These are phyloP conservation scores for Psilopsiagon aymara DNA, from an alignment of 2,113 vertebrate species.

Conservation along the genomic window DNA sequence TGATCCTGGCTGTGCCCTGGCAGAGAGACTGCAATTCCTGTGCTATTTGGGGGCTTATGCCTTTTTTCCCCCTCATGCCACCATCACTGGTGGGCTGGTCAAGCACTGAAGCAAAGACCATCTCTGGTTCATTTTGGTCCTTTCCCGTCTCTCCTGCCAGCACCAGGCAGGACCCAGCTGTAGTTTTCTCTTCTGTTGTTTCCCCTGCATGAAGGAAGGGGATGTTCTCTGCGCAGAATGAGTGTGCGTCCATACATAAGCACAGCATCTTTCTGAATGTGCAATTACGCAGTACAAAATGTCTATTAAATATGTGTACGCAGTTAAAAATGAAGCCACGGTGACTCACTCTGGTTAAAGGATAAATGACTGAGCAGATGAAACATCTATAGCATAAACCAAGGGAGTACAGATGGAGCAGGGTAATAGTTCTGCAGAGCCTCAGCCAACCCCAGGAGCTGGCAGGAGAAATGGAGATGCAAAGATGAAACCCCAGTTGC, in stretches of 20 bases:
- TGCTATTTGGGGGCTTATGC: too few relatives aligned
- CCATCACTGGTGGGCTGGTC: neutral
- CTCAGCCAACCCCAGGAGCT: neutral
- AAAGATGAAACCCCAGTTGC: neutral
- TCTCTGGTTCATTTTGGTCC: neutral
- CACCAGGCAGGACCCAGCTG: neutral
- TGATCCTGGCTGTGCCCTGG: neutral
- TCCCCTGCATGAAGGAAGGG: neutral
- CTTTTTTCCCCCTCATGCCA: neutral
- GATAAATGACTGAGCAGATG: constrained; percentile 41
- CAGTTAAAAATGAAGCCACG: neutral
- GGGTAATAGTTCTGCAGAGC: neutral
- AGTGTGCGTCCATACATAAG: neutral
- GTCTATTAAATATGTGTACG: neutral
- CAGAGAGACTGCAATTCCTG: neutral
- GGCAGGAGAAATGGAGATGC: neutral
- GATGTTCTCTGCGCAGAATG: neutral
- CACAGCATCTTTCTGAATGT: too few relatives aligned
- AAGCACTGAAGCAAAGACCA: neutral
- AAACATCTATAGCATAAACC: neutral
- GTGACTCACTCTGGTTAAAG: constrained; percentile 67
- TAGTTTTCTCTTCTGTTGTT: neutral
- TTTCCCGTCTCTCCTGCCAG: neutral
- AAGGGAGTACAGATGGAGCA: neutral
- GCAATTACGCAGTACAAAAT: neutral